These are phyloP conservation scores for Parazoanthus darwini DNA, from an alignment of 92 coral and sea anemone genomes.

Conservation along the genomic window DNA sequence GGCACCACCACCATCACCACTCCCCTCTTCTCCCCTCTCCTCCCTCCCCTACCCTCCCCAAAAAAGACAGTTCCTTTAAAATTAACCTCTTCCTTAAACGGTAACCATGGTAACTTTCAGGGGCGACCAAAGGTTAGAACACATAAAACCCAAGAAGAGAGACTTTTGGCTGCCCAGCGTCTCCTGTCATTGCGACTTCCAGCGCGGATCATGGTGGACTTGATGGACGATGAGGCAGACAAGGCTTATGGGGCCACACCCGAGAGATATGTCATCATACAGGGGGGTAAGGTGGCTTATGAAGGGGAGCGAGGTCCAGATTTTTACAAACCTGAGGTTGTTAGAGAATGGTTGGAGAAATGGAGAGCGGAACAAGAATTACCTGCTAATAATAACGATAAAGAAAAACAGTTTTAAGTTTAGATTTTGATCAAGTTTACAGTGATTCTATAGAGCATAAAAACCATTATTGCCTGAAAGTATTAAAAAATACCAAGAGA, in stretches of 20 bases:
- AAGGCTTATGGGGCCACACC: constrained; percentile 59
- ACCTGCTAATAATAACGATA: not conserved
- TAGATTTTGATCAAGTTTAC: not conserved
- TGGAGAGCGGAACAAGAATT: not conserved
- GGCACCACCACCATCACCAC: too few relatives aligned
- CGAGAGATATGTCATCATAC: constrained; percentile 51
- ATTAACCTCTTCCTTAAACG: too few relatives aligned
- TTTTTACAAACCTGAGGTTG: constrained; percentile 10
- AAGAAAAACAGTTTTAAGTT: not conserved
- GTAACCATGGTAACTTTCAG: not conserved
- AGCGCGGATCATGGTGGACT: constrained; percentile 49
- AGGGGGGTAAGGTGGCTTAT: constrained; percentile 53
- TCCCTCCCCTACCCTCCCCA: too few relatives aligned
- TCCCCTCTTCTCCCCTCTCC: too few relatives aligned
- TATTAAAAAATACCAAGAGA: too few relatives aligned
- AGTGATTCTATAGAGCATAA: too few relatives aligned
- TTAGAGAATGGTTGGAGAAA: constrained; percentile 19
- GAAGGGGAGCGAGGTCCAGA: constrained; percentile 58
- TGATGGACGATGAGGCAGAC: constrained; percentile 54
- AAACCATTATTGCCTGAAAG: too few relatives aligned
- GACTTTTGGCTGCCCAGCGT: constrained; percentile 50
- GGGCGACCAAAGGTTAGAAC: constrained; percentile 33
- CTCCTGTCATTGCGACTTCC: constrained; percentile 31
- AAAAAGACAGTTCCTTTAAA: too few relatives aligned
- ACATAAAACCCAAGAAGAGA: constrained; percentile 52